phyloP scores from a whole-genome alignment of 2,113 vertebrate genomes.

The Hiodon tergisus region DNA sequence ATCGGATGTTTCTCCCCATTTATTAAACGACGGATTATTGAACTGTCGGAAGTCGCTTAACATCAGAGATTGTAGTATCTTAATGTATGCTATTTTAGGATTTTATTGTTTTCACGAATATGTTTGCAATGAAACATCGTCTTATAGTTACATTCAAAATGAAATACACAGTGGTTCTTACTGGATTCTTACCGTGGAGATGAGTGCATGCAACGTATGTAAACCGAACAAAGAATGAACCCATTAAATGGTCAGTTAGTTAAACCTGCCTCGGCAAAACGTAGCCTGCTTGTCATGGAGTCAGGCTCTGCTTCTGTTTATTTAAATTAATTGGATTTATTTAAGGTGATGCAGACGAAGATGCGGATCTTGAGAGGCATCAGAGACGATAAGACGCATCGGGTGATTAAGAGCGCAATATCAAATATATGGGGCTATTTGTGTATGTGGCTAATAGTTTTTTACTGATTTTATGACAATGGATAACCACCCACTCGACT shows the following conservation, averaged over 20 bases:
- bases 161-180: too few relatives aligned
- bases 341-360: background rate
- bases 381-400: background rate
- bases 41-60: too few relatives aligned
- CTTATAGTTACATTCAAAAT: too few relatives aligned
- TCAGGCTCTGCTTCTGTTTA: constrained; percentile 13
- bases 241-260: constrained; percentile 21
- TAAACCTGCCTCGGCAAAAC: constrained; percentile 12
- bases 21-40: too few relatives aligned
- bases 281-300: background rate
- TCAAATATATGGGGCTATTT: too few relatives aligned
- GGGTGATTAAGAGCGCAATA: too few relatives aligned
- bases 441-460: too few relatives aligned
- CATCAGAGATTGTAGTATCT: too few relatives aligned
- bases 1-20: background rate
- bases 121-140: too few relatives aligned
- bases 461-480: background rate
- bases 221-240: constrained; percentile 12
- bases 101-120: too few relatives aligned
- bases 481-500: background rate
- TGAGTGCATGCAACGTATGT: background rate
- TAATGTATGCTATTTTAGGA: too few relatives aligned
- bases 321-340: constrained; percentile 35
- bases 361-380: background rate
- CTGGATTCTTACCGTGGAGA: background rate